Conservation (phyloP, 2,888 invertebrate species). For the Drosophila melanocephala region DNA sequence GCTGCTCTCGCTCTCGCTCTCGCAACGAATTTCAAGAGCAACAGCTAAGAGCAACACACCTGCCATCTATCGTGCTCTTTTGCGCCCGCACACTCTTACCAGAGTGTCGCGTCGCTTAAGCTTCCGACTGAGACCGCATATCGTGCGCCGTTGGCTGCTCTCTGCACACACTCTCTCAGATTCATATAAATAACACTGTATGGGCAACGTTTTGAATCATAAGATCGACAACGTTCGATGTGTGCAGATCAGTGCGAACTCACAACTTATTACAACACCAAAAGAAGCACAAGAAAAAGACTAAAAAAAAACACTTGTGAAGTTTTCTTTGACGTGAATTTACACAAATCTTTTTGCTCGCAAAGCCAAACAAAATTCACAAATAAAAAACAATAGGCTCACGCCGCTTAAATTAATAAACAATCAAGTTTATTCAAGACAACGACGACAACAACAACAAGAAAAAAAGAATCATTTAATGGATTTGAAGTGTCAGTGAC, state of each 20-base stretch:
- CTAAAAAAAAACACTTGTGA: slow-evolving; percentile 16
- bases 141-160: slow-evolving; percentile 18
- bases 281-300: slow-evolving; percentile 1
- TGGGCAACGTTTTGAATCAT: slow-evolving; percentile 84
- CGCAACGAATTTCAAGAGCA: slow-evolving; percentile 55
- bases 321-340: slow-evolving; percentile 34
- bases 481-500: slow-evolving; percentile 84
- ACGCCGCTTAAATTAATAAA: slow-evolving; percentile 62
- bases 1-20: slow-evolving; percentile 31
- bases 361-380: slow-evolving; percentile 33
- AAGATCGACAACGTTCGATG: slow-evolving; percentile 85
- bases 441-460: slow-evolving; percentile 15
- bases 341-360: slow-evolving; percentile 35
- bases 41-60: slow-evolving; percentile 68
- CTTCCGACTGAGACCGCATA: slow-evolving; percentile 77
- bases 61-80: slow-evolving; percentile 68
- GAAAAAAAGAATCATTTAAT: slow-evolving; percentile 51
- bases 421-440: slow-evolving; percentile 55
- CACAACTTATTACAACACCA: slow-evolving; percentile 29
- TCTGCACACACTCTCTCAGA: slow-evolving; percentile 36
- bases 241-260: slow-evolving; percentile 68
- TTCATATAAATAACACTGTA: slow-evolving; percentile 65
- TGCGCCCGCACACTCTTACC: slow-evolving; percentile 44
- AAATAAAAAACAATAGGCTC: slow-evolving; percentile 44
- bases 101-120: slow-evolving; percentile 75